phyloP scores from a whole-genome alignment of 92 coral and sea anemone genomes.

The Bergia puertoricense region DNA sequence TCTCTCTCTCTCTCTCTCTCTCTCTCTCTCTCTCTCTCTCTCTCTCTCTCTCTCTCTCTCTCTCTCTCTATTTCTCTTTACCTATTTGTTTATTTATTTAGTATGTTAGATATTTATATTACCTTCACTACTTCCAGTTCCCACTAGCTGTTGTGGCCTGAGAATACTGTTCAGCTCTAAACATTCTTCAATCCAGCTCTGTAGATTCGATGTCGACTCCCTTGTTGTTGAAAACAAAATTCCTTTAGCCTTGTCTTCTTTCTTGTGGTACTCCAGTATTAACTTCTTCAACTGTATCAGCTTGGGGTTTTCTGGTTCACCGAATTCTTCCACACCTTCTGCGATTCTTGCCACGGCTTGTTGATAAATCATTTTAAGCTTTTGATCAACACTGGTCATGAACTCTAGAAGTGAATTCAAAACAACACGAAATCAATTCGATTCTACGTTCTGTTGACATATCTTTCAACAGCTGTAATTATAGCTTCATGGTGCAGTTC shows the following conservation, averaged over 20 bases:
- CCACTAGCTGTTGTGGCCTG: conserved; percentile 74
- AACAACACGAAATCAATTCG: too few relatives aligned
- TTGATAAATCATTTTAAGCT: conserved; percentile 50
- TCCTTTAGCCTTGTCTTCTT: conserved; percentile 61
- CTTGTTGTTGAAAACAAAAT: conserved; percentile 82
- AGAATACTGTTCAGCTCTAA: conserved; percentile 49
- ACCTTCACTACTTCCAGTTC: neutral
- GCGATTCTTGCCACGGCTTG: conserved; percentile 49
- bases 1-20: too few relatives aligned
- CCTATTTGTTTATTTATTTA: too few relatives aligned
- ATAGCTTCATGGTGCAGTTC: too few relatives aligned
- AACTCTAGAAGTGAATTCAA: neutral
- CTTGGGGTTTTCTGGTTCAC: conserved; percentile 68
- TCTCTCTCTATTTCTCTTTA: too few relatives aligned
- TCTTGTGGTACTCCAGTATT: conserved; percentile 51
- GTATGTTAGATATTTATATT: too few relatives aligned
- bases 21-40: too few relatives aligned
- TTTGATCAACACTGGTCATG: conserved; percentile 52
- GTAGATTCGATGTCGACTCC: conserved; percentile 66
- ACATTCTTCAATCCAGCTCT: conserved; percentile 76
- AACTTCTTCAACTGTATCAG: conserved; percentile 58
- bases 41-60: too few relatives aligned
- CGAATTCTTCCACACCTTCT: conserved; percentile 16
- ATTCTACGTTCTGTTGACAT: too few relatives aligned
- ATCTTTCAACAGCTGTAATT: too few relatives aligned